Evolutionary conservation across 2,113 vertebrate species (phyloP).

Genomic region (Lagopus muta): DNA sequence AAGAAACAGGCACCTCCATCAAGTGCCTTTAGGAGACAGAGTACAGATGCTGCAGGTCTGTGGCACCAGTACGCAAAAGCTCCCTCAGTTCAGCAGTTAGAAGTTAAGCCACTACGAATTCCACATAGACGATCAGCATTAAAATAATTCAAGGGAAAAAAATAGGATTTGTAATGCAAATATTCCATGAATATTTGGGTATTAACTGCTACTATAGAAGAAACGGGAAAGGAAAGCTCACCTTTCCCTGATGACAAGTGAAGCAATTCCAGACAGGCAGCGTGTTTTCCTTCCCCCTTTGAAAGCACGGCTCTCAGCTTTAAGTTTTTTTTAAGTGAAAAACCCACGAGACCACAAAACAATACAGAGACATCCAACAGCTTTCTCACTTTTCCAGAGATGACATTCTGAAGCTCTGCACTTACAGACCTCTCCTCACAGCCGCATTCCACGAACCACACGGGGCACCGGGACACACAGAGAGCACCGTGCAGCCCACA

Average conservation of each 20-base stretch:
- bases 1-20: not conserved
- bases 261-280: too few species aligned
- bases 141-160: not conserved
- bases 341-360: not conserved
- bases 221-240: not conserved
- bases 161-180: not conserved
- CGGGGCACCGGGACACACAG: not conserved
- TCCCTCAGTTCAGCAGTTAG: not conserved
- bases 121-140: not conserved
- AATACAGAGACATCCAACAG: accelerated
- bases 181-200: not conserved
- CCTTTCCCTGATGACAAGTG: not conserved
- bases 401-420: not conserved
- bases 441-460: accelerated
- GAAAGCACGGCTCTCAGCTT: not conserved
- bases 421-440: not conserved
- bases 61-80: not conserved
- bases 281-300: not conserved
- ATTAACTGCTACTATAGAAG: not conserved
- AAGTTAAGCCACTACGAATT: not conserved
- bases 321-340: not conserved
- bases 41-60: not conserved
- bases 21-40: not conserved
- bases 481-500: not conserved
- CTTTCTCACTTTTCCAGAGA: not conserved